Evolutionary conservation across 2,888 invertebrate species (phyloP), one percentile per base, ranked within the genome.

Genomic region (Oxyteleia sp.): DNA sequence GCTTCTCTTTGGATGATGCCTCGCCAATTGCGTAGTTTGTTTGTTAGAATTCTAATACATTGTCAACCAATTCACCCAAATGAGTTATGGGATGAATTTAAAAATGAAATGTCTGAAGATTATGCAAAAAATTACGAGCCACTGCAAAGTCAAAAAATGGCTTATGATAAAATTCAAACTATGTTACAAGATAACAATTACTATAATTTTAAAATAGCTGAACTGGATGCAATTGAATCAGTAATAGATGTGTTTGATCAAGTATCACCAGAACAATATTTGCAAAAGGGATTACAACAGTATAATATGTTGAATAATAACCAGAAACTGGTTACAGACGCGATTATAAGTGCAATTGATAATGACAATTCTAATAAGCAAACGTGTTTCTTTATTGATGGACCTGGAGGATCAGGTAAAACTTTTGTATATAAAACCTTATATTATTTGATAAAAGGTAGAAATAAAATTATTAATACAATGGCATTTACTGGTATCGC

Each of bases 341-440:
- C 16, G 4, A 47, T 47, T 3, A 11, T 47, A 10, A 47, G 20
- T 47, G 7, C 47, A 18, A 18, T 47, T 15, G 47, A 45, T 15
- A 45, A 45, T 15, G 13, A 16, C 20, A 49, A 49, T 11, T 11
- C 20, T n/a, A 11, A 23, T 23, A 23, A n/a, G 1, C 18, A 49
- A 2, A 20, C 11, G 11, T 23, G 49, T n/a, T 49, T 49, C n/a
- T 49, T 49, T n/a, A 49, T 47, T 18, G 47, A 47, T 18, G 47
- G 47, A 18, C 47, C 47, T 10, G 47, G 47, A 18, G 47, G 47
- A 18, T 18, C 47, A 47, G 47, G 47, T 13, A 47, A 59, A 71
- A n/a, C n/a, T 29, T 29, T 57, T 68, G 11, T 49, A 2, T 49
- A 49, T 11, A 23, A 49, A 0, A 49, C 49, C 11, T 11, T 49